phyloP scores from a whole-genome alignment of 2,888 invertebrate genomes.

The Schizaphis graminum region DNA sequence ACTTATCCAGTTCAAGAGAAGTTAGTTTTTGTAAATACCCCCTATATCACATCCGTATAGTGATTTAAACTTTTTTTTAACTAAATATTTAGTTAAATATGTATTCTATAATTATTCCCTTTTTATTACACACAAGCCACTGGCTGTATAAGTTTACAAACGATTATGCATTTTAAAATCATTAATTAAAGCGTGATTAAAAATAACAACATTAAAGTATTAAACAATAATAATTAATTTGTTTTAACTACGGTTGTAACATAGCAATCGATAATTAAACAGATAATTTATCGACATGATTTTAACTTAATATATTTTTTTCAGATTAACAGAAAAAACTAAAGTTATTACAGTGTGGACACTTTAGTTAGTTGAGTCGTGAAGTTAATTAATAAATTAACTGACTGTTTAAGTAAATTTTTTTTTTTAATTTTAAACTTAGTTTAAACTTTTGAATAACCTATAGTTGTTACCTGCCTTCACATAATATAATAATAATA shows the following conservation, averaged over 20 bases:
- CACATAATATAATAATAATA: background rate
- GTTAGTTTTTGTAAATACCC: background rate
- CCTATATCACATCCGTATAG: background rate
- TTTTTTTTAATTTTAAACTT: background rate
- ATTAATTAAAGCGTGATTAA: background rate
- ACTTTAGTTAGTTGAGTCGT: no score
- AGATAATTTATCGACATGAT: no score
- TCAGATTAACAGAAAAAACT: no score
- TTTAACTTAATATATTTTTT: no score
- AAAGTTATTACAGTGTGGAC: no score
- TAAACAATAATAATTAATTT: no score
- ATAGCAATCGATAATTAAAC: no score
- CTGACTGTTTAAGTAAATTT: no score
- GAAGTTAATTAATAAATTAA: no score
- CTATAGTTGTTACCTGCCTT: background rate
- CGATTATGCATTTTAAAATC: background rate
- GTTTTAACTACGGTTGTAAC: no score
- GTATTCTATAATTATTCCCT: background rate
- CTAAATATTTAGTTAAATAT: background rate
- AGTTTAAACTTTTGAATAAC: background rate
- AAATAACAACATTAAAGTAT: background rate
- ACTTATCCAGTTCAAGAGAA: background rate
- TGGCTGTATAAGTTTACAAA: background rate
- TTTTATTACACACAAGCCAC: background rate
- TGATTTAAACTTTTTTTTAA: background rate